Evolutionary conservation across 1,140 invertebrate genomes (phyloP), one percentile per base, ranked within the genome.

Genomic region (Drosophila erecta): DNA sequence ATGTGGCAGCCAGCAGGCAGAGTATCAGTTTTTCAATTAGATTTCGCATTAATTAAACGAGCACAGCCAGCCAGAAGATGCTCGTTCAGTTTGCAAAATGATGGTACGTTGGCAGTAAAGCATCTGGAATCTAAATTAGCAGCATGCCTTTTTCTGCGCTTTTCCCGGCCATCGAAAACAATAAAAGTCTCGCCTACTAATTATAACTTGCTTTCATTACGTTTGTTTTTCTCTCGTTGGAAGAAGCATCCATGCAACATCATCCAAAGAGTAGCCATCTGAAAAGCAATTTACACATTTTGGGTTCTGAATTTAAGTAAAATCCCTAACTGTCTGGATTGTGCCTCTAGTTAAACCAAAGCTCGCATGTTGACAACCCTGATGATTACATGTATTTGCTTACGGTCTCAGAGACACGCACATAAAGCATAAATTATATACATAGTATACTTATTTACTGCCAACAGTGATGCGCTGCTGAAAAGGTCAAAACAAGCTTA

Each of bases 41-140:
- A 81, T 75, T 77, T 81, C 80, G 64, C 80, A 83, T 83, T 83
- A 77, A 81, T 78, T 81, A 83, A 78, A 77, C 76, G 64, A 71
- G 54, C 51, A 55, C 56, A 76, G 54, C 33, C 20, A 51, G 46
- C 44, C 54, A 43, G 57, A 46, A 59, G 65, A 60, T 38, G 43
- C 22, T 38, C 30, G 41, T 47, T 46, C 43, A 4, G 24, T 57
- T n/a, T 22, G 20, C 57, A 37, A 53, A 60, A 38, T 49, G 55
- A 43, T 58, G 47, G 41, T 49, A 50, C 20, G 49, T 17, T 24
- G 55, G 47, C 30, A 43, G 56, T 47, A 24, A 60, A 44, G 33
- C 37, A 40, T 57, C 57, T 60, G 40, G 44, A 58, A 54, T 58
- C 67, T 43, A 73, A 70, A 75, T 67, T 61, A 61, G 61, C 73